Conservation (phyloP, 2,113 vertebrate species). For the Tauraco erythrolophus region DNA sequence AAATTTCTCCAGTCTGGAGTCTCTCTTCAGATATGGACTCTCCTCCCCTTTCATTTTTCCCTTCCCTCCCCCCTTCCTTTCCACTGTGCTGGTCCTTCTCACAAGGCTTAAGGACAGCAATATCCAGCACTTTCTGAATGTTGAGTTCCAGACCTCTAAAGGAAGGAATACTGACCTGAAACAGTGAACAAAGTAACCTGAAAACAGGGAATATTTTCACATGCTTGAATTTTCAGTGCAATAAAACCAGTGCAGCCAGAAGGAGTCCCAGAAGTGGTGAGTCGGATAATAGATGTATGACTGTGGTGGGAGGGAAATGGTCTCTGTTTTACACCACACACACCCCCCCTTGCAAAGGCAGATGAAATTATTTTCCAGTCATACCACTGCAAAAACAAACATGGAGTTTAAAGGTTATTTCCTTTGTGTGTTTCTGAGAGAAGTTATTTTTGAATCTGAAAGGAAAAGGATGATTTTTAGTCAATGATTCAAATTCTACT, state of each 20-base stretch:
- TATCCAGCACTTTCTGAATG: not conserved
- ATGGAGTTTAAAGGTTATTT: constrained; percentile 25
- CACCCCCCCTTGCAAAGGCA: not conserved
- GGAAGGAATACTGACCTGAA: constrained; percentile 14
- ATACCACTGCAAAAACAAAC: constrained; percentile 13
- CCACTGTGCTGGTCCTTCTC: constrained; percentile 5
- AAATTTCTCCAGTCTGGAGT: constrained; percentile 44
- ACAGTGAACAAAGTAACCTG: not conserved
- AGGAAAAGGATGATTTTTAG: not conserved
- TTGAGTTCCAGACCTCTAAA: not conserved
- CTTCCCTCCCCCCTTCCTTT: constrained; percentile 13
- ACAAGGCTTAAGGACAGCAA: constrained; percentile 1
- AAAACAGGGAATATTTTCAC: constrained; percentile 24
- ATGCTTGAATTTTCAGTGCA: constrained; percentile 34
- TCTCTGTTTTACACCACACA: not conserved
- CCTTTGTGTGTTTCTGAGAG: constrained; percentile 16
- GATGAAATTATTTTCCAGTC: constrained; percentile 46
- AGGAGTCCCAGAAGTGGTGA: constrained; percentile 55
- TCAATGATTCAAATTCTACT: not conserved
- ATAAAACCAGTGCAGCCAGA: constrained; percentile 27
- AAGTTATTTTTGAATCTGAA: not conserved
- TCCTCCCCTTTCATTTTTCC: constrained; percentile 42
- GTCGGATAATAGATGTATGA: constrained; percentile 27
- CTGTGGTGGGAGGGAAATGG: constrained; percentile 34
- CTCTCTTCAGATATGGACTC: constrained; percentile 57